Percentiles rank a stretch among this genome's conserved stretches.
These are phyloP conservation scores for Melanaphis sacchari DNA, from an alignment of 1,140 invertebrate genomes.

Conservation along the genomic window DNA sequence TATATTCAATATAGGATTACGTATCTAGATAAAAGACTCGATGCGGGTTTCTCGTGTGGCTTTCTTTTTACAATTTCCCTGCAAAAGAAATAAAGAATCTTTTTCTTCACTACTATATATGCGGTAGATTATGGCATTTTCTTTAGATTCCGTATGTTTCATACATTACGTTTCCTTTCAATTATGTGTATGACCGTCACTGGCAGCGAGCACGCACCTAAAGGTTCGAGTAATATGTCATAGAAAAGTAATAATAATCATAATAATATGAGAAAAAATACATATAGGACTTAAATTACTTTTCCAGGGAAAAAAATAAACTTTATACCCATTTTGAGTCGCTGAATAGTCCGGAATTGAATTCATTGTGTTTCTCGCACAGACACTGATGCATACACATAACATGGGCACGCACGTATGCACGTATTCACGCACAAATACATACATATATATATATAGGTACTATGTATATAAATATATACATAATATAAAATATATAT, in stretches of 20 bases:
- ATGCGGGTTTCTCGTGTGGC: background rate
- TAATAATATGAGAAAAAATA: background rate
- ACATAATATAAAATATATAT: constrained; percentile 11
- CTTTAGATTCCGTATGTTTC: background rate
- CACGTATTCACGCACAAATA: background rate
- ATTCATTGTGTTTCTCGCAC: constrained; percentile 36
- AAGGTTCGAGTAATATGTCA: constrained; percentile 28
- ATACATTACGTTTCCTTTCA: constrained; percentile 27
- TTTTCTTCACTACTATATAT: background rate
- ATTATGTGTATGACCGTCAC: constrained; percentile 22
- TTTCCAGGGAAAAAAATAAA: background rate
- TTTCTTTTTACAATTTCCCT: constrained; percentile 25
- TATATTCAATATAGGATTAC: constrained; percentile 12
- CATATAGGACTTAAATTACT: constrained; percentile 40
- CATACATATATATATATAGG: background rate
- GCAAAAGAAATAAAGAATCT: constrained; percentile 33
- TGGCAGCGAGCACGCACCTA: constrained; percentile 10
- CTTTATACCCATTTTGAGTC: constrained; percentile 38
- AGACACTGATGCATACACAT: background rate
- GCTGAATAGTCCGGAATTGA: constrained; percentile 52
- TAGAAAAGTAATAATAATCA: constrained; percentile 35
- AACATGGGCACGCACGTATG: background rate
- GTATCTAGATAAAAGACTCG: constrained; percentile 34
- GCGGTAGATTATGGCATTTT: constrained; percentile 1
- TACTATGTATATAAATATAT: background rate